Base-by-base conservation (phyloP, 2,113 vertebrate genomes). In the Sinocyclocheilus rhinocerous region DNA sequence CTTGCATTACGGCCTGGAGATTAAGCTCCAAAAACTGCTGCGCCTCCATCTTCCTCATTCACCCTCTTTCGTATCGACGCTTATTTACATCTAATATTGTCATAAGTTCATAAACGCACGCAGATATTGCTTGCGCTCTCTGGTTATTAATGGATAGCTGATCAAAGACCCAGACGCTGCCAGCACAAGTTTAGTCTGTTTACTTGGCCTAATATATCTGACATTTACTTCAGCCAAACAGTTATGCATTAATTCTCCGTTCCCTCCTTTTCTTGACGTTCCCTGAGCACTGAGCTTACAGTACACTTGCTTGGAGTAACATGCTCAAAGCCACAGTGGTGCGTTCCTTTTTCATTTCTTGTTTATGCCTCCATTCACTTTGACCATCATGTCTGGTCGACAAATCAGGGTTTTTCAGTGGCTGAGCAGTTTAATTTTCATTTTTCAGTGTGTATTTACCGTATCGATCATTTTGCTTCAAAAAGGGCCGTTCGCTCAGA, bases 1-100 rank as follows among this genome's bases (percentile, higher is more conserved):
- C 90, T 91, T 93, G 93, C 91, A 90, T 90, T 94, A 93, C 91
- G 90, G 80, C 73, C 90, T 93, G 94, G 92, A 94, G 93, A 92
- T 33, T 33, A 33, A 89, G 90, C 92, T 95, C 93, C 93, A 94
- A 91, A 88, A 92, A 88, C 86, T 89, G 88, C 86, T 88, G 88
- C 89, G 12, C 75, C 84, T 81, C 77, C 15, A 29, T 33, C 75
- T 50, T 61, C 18, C 48, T 83, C 87, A 55, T 81, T 67, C 67
- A 50, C 87, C 50, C 33, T 52, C 55, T 45, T 63, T 65, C 1
- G 24, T 78, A 15, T 59, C n/a, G 12, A 8, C 4, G 48, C 26
- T 22, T 59, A 8, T 72, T 26, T 81, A 55, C 52, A 18, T 20
- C 15, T 55, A 18, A 55, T 73, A 11, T 73, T 50, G 45, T 48